Conservation (phyloP, 2,113 vertebrate species). For the Acrocephalus arundinaceus region DNA sequence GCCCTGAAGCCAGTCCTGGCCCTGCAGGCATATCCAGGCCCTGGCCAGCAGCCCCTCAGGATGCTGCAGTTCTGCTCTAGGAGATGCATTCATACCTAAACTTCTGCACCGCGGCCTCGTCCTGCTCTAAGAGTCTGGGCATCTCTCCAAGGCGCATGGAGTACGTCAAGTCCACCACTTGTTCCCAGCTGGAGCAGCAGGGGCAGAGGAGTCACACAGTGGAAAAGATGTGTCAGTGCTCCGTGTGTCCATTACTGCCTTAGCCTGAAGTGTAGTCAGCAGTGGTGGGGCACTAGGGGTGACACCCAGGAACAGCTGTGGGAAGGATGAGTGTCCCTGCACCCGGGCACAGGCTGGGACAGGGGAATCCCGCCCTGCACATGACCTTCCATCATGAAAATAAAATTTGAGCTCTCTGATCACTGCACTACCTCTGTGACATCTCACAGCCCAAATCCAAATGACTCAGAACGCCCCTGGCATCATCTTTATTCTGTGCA, state of each 20-base stretch:
- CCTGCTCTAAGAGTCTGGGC: slow-evolving; percentile 76
- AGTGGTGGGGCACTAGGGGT: not conserved
- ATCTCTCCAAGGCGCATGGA: slow-evolving; percentile 81
- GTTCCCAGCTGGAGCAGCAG: slow-evolving; percentile 84
- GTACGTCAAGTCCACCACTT: slow-evolving; percentile 89
- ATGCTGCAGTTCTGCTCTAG: not conserved
- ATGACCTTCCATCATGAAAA: not conserved
- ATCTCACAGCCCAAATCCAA: fast-evolving
- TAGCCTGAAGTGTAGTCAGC: not conserved
- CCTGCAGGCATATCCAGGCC: not conserved
- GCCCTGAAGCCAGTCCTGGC: not conserved
- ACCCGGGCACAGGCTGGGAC: not conserved
- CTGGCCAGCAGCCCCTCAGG: fast-evolving
- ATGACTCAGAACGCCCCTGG: fast-evolving
- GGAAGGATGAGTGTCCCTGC: not conserved
- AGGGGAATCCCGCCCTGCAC: not conserved
- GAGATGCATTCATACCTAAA: slow-evolving; percentile 78
- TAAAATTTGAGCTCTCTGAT: not conserved
- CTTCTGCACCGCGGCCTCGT: slow-evolving; percentile 82
- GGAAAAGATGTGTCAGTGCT: not conserved
- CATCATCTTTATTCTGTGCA: not conserved
- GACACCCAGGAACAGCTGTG: not conserved
- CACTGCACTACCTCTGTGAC: fast-evolving
- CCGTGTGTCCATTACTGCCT: not conserved
- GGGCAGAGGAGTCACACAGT: not conserved